A percentile compares a stretch with the other conserved stretches of the same genome.
phyloP scores from a whole-genome alignment of 2,888 invertebrate genomes.

The Tipula lateralis region DNA sequence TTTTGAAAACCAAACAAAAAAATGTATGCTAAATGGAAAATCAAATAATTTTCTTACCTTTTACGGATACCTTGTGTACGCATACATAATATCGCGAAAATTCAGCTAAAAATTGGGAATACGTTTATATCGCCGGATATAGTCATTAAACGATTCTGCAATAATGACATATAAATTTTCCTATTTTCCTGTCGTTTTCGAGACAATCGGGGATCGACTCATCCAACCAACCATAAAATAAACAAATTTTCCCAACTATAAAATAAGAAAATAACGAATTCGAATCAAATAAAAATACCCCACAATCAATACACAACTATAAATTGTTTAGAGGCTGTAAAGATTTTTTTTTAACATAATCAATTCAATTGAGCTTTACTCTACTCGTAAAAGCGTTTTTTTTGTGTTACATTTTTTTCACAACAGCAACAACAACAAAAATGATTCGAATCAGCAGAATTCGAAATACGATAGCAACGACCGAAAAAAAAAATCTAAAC shows the following conservation, averaged over 20 bases:
- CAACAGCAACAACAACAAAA: no score
- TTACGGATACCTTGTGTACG: background rate
- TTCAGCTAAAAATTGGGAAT: background rate
- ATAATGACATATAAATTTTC: background rate
- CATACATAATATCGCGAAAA: background rate
- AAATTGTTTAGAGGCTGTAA: background rate
- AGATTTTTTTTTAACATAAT: background rate
- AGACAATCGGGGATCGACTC: background rate
- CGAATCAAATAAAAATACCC: background rate
- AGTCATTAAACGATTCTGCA: background rate
- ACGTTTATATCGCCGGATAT: background rate
- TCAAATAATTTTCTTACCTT: background rate
- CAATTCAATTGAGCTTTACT: slow-evolving; percentile 19
- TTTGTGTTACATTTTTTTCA: background rate
- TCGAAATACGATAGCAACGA: background rate
- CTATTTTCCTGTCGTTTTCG: background rate
- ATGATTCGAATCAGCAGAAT: background rate
- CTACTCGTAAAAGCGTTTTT: background rate
- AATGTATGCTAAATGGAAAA: background rate
- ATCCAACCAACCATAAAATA: background rate
- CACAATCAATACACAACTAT: background rate
- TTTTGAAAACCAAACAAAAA: background rate
- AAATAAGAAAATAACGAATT: background rate
- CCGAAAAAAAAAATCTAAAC: background rate
- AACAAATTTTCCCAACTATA: slow-evolving; percentile 1